Percentiles rank a stretch among this genome's conserved stretches.
Conservation (phyloP, 2,888 invertebrate genomes). For the Gonocerus acuteangulatus region DNA sequence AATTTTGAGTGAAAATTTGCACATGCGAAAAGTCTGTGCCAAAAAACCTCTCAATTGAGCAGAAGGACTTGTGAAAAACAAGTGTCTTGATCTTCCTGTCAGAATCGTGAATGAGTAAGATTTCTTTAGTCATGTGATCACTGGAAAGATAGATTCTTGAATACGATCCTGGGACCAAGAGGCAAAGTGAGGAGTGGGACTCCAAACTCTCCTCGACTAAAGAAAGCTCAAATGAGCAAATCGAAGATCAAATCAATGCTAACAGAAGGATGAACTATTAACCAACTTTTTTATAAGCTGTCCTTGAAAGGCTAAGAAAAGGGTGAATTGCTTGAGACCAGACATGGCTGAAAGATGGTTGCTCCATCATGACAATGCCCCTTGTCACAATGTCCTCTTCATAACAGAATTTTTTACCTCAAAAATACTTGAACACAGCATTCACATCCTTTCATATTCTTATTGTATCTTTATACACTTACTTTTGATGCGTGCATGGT, state of each 20-base stretch:
- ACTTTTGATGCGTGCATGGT: too few species aligned
- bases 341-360: neutral
- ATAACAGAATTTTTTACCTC: too few species aligned
- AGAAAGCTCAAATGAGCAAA: neutral
- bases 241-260: neutral
- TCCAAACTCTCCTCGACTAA: neutral
- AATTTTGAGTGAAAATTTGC: too few species aligned
- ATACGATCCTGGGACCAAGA: neutral
- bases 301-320: neutral
- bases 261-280: too few species aligned
- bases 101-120: neutral
- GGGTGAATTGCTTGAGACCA: neutral
- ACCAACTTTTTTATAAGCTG: neutral
- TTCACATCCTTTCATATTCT: too few species aligned
- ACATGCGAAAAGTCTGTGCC: too few species aligned
- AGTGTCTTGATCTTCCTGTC: neutral
- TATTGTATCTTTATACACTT: too few species aligned
- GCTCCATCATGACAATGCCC: too few species aligned
- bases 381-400: too few species aligned
- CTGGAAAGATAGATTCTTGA: neutral
- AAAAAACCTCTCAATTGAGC: too few species aligned
- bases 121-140: neutral
- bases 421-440: too few species aligned
- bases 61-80: too few species aligned
- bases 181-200: neutral